phyloP scores from a whole-genome alignment of 2,113 vertebrate species.

The Gallinago undulata region DNA sequence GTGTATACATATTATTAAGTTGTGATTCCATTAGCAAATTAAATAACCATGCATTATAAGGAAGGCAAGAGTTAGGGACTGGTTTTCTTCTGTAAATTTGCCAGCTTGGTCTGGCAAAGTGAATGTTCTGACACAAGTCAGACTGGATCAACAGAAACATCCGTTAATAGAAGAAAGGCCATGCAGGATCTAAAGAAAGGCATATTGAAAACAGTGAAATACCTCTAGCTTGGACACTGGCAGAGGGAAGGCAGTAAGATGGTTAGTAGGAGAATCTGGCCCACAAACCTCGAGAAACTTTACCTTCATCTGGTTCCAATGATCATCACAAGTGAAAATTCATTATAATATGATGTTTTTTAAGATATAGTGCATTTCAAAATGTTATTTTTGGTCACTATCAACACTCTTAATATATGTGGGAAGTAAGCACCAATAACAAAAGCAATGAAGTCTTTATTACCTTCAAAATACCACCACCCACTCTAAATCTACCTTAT shows the following conservation, averaged over 20 bases:
- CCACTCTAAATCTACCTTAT: background rate
- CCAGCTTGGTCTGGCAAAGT: background rate
- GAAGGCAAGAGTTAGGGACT: background rate
- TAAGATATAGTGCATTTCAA: background rate
- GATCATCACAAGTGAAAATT: background rate
- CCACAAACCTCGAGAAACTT: background rate
- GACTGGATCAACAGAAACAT: constrained; percentile 20
- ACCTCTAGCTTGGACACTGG: background rate
- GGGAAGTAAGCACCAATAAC: background rate
- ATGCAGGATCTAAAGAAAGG: background rate
- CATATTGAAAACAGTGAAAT: background rate
- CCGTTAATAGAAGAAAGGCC: background rate
- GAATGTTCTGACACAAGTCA: background rate
- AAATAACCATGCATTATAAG: constrained; percentile 22
- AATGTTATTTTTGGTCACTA: background rate
- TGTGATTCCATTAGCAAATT: constrained; percentile 55
- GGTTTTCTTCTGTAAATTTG: constrained; percentile 42
- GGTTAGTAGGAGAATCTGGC: background rate
- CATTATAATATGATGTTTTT: background rate
- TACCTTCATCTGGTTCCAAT: background rate
- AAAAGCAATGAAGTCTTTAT: background rate
- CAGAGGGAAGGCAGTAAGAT: background rate
- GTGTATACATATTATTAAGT: constrained; percentile 7
- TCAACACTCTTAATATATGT: background rate
- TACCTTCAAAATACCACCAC: background rate